Base-by-base conservation (phyloP, 2,888 invertebrate species). In the Pinctada fucata region DNA sequence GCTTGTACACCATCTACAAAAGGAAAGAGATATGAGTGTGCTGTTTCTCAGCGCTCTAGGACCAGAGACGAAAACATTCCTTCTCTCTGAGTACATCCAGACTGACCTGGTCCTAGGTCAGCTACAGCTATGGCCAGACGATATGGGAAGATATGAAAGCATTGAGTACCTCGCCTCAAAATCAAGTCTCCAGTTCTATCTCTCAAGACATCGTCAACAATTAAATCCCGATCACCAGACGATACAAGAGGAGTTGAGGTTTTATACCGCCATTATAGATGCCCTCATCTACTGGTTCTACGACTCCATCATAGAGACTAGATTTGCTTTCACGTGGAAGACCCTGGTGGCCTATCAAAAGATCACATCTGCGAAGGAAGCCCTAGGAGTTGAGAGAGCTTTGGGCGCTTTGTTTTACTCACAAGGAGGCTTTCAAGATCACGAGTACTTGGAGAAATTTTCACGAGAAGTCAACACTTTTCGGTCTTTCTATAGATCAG, bases 371-470 rank as follows among this genome's bases (percentile, higher is more conserved):
- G 96, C 96, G 90, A 97, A 97, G 83, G 97, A 97, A 91, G 96
- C 96, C 90, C 95, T 96, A 79, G 97, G 97, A 0, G 96, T 97
- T 76, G 96, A 96, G 0, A 96, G 97, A 47, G 96, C 97, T 0
- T 95, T 96, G 84, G 97, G 97, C 2, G 96, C 97, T 82, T 96
- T 96, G 92, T 97, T 96, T 92, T 97, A 96, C 89, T 96, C 96
- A 0, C 94, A 96, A 83, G 97, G 97, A 0, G 94, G 94, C 31
- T 89, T 89, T 76, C 94, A 97, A 0, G 94, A 94, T 5, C 94
- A 94, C 0, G 94, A 95, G 65, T 95, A 95, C 79, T 96, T 97
- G 91, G 94, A 95, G 64, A 94, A 94, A 83, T 97, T 95, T 91
- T 96, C 97, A 85, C 95, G 95, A 50, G 96, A 97, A 91, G 96